Evolutionary conservation across 2,888 invertebrate genomes (phyloP).

Genomic region (Pyrrhia umbra): DNA sequence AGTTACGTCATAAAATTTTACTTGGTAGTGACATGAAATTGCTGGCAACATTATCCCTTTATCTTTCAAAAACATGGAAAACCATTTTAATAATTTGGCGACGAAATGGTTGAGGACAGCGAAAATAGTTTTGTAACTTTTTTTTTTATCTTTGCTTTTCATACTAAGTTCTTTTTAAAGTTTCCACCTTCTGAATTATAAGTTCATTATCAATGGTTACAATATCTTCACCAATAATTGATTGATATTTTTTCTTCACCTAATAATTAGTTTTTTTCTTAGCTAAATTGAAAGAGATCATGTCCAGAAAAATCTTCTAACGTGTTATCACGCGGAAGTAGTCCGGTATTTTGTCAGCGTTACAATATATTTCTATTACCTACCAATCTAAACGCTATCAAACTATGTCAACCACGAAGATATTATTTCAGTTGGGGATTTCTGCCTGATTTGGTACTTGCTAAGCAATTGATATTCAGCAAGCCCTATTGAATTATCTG

Average conservation of each 20-base stretch:
- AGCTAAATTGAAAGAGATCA: not conserved
- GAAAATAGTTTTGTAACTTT: not conserved
- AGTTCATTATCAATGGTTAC: too few species aligned
- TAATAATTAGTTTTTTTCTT: too few species aligned
- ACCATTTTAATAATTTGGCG: constrained; percentile 43
- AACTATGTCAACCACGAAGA: constrained; percentile 53
- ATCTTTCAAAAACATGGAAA: constrained; percentile 22
- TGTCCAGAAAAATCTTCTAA: not conserved
- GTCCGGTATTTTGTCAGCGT: constrained; percentile 4
- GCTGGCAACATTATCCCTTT: constrained; percentile 20
- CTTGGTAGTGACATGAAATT: constrained; percentile 37
- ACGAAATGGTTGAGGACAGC: not conserved
- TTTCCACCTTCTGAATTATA: too few species aligned
- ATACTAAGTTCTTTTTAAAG: too few species aligned
- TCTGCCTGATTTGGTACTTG: constrained; percentile 65
- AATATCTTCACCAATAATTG: too few species aligned
- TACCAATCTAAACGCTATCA: constrained; percentile 40
- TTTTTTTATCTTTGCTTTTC: too few species aligned
- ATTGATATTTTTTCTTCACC: too few species aligned
- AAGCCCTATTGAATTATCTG: constrained; percentile 74
- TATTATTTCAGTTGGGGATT: constrained; percentile 68
- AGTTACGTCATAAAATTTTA: constrained; percentile 50
- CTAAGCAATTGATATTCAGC: constrained; percentile 73
- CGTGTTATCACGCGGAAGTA: constrained; percentile 11
- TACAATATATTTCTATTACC: constrained; percentile 40